Evolutionary conservation across 2,888 invertebrate species (phyloP), one percentile per base, ranked within the genome.

Genomic region (Homarus gammarus): DNA sequence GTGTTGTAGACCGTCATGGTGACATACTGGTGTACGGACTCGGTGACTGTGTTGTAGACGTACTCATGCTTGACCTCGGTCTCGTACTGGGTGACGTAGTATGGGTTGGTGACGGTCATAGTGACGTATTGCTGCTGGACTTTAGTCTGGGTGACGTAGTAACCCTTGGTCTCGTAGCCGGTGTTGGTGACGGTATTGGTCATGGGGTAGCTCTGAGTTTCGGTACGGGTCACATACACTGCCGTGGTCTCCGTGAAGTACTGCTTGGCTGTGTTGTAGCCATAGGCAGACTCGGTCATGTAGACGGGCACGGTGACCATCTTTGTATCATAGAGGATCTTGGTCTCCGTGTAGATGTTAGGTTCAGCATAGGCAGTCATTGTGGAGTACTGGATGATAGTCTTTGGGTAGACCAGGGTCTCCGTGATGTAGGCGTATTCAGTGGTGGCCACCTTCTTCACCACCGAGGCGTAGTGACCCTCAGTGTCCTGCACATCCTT

Each of bases 361-460:
- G 91, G 91, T 68, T 91, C 91, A 49, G 91, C 91, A 49, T 91
- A 91, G 31, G 91, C 91, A 15, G 91, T 91, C 91, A 91, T 91
- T 1, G 91, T 91, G 73, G 91, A 91, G 84, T 91, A 91, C 72
- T 89, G 90, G 68, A 91, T 90, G 78, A 91, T 91, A 51, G 91
- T 91, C 79, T 91, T 90, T 22, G 91, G 91, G 33, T 87, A 90
- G 49, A 91, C 91, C 36, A 89, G 81, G 3, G 91, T 91, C 81
- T 91, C 91, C 27, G 91, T 91, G 84, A 91, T 91, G 87, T 91
- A 91, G 64, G 91, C 91, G 70, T 87, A 91, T 40, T 61, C 51
- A 22, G 91, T 91, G 10, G 91, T 91, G 84, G 87, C 87, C 2
- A 91, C 75, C 38, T 78, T 81, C 81, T 81, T 61, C 27, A 86